Evolutionary conservation across 2,113 vertebrate species (phyloP).

Genomic region (Astur gentilis): DNA sequence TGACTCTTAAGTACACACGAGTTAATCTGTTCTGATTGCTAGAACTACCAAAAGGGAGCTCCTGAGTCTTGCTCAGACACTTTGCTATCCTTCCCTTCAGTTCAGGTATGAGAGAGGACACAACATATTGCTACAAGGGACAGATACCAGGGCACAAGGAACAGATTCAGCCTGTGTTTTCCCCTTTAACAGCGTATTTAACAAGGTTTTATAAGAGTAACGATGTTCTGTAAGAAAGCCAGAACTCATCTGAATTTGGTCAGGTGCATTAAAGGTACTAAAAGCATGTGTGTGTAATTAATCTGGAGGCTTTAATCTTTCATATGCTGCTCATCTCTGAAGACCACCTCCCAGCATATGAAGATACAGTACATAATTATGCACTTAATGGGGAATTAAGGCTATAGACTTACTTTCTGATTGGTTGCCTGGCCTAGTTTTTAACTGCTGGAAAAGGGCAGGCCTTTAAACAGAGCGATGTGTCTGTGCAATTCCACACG

Average conservation of each 20-base stretch:
- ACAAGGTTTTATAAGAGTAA: neutral
- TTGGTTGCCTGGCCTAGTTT: neutral
- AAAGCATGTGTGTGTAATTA: neutral
- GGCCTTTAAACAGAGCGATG: neutral
- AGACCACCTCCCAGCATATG: neutral
- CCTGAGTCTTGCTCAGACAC: neutral
- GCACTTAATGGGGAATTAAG: neutral
- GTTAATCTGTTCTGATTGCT: neutral
- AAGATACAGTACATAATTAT: neutral
- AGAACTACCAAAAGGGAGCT: neutral
- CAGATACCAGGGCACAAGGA: neutral
- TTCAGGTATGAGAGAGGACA: neutral
- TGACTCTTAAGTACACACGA: fast-evolving
- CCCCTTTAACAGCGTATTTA: neutral
- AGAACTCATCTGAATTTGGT: neutral
- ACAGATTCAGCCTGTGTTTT: neutral
- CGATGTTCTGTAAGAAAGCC: neutral
- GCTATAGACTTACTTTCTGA: neutral
- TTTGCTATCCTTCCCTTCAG: neutral
- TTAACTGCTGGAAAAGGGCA: neutral
- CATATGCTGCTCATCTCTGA: neutral
- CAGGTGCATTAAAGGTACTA: neutral
- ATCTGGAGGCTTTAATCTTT: neutral
- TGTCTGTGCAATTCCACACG: neutral
- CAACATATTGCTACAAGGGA: neutral